Conservation (phyloP, 2,797 vertebrate species). For the Rhinophrynus dorsalis region DNA sequence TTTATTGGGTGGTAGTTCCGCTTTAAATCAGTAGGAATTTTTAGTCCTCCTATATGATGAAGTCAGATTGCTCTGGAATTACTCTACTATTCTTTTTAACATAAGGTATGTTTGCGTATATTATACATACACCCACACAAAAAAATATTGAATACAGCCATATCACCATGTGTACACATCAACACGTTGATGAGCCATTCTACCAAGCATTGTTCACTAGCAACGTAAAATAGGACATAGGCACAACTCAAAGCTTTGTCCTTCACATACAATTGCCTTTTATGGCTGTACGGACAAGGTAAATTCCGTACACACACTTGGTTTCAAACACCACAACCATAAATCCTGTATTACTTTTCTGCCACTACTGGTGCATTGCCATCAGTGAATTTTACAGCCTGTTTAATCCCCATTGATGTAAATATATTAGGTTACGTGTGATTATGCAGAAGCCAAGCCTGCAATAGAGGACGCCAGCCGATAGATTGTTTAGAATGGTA, state of each 20-base stretch:
- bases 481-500: background rate
- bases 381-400: conserved; percentile 7
- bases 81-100: too few species aligned
- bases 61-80: too few species aligned
- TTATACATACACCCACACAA: too few species aligned
- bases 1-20: too few species aligned
- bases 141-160: too few species aligned
- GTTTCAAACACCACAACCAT: background rate
- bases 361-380: background rate
- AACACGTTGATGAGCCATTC: too few species aligned
- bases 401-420: background rate
- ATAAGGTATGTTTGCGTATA: too few species aligned
- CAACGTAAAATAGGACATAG: background rate
- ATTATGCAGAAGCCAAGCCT: background rate
- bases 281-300: background rate
- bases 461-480: background rate
- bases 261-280: conserved; percentile 17
- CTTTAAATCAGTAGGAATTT: too few species aligned
- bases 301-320: background rate
- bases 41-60: too few species aligned
- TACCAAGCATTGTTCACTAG: background rate
- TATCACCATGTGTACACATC: too few species aligned
- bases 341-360: conserved; percentile 10
- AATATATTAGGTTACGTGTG: background rate
- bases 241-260: background rate